Evolutionary conservation across 2,797 vertebrate genomes (phyloP).

Genomic region (Cirrhinus mrigala): DNA sequence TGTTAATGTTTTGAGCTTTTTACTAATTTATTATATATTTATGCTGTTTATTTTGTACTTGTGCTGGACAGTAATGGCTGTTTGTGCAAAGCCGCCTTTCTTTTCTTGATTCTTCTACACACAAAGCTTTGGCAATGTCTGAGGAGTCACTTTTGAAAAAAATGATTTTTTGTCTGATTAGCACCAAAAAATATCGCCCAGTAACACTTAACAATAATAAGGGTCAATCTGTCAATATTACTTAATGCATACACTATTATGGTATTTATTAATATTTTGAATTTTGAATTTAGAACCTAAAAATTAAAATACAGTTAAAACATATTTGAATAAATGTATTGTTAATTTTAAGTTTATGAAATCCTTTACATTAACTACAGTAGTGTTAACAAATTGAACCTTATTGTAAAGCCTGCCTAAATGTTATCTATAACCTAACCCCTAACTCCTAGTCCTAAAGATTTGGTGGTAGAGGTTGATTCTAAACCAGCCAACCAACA

Average conservation of each 20-base stretch:
- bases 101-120: background rate
- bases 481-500: slow-evolving; percentile 16
- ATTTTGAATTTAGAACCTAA: too few species aligned
- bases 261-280: too few species aligned
- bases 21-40: slow-evolving; percentile 12
- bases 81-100: background rate
- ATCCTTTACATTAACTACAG: background rate
- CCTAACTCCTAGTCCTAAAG: background rate
- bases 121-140: slow-evolving; percentile 7
- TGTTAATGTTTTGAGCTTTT: slow-evolving; percentile 24
- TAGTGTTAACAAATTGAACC: background rate
- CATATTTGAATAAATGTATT: background rate
- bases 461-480: background rate
- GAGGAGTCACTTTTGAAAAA: background rate
- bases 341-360: background rate
- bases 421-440: background rate
- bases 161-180: background rate
- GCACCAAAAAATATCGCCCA: background rate
- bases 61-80: slow-evolving; percentile 9
- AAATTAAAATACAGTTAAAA: background rate
- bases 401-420: background rate
- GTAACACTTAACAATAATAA: slow-evolving; percentile 16
- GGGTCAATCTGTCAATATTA: background rate
- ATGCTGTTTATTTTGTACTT: slow-evolving; percentile 28
- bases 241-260: background rate